phyloP scores from a whole-genome alignment of 1,140 invertebrate species.

The Dendroctonus ponderosae region DNA sequence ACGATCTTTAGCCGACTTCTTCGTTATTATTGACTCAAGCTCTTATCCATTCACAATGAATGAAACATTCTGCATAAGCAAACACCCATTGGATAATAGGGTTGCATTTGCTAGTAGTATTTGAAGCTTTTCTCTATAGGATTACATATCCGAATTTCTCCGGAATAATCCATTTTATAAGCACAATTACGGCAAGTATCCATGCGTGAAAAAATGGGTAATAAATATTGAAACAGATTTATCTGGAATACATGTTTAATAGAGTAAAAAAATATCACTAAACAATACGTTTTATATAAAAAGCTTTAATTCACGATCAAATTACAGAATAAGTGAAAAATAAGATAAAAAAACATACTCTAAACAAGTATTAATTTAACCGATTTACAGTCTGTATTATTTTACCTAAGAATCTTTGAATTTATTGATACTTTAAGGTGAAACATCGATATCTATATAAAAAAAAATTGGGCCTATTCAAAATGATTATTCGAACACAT shows the following conservation, averaged over 20 bases:
- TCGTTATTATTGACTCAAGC: no score
- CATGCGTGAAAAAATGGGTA: no score
- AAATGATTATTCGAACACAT: slow-evolving; percentile 27
- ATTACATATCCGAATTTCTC: no score
- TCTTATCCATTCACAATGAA: no score
- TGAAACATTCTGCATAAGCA: no score
- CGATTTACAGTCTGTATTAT: slow-evolving; percentile 34
- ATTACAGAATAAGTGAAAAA: slow-evolving; percentile 40
- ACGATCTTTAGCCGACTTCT: no score
- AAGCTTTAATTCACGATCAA: slow-evolving; percentile 50
- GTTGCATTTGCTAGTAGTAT: no score
- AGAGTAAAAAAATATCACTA: slow-evolving; percentile 52
- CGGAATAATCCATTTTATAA: no score
- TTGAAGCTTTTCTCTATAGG: no score
- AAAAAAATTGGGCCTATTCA: slow-evolving; percentile 39
- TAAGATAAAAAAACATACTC: slow-evolving; percentile 34
- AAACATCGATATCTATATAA: slow-evolving; percentile 45
- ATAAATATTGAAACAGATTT: slow-evolving; percentile 3
- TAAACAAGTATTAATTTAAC: slow-evolving; percentile 28
- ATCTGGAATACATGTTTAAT: slow-evolving; percentile 49
- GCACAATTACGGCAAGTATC: no score
- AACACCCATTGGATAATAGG: no score
- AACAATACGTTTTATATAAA: slow-evolving; percentile 51
- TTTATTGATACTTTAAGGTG: slow-evolving; percentile 42
- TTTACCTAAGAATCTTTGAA: slow-evolving; percentile 41